Conservation (phyloP, 2,113 vertebrate species). For the Dolichotis patagonum region DNA sequence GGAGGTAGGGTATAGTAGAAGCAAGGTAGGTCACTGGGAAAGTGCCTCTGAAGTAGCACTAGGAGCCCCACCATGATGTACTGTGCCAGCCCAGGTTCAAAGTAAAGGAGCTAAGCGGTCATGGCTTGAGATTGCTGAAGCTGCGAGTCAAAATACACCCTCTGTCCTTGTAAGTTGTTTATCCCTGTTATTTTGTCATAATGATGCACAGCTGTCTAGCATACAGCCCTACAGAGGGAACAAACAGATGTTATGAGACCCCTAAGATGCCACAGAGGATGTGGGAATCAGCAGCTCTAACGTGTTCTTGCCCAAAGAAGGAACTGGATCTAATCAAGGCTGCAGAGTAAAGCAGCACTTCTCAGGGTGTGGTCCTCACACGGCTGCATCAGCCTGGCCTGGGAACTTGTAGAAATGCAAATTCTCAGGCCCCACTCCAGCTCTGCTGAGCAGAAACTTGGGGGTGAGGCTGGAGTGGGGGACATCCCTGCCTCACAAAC, state of each 20-base stretch:
- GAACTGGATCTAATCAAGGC: background rate
- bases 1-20: background rate
- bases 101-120: background rate
- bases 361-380: background rate
- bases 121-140: too few relatives aligned
- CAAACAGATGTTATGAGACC: background rate
- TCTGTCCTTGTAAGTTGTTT: too few relatives aligned
- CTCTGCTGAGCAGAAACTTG: background rate
- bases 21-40: background rate
- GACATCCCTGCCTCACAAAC: background rate
- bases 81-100: background rate
- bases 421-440: background rate
- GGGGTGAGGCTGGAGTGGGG: background rate
- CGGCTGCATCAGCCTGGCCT: background rate
- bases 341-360: rapidly evolving
- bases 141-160: background rate
- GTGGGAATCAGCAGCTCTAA: background rate
- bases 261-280: background rate
- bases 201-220: background rate
- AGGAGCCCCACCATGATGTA: background rate
- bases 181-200: background rate
- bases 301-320: background rate
- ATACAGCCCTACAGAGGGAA: too few relatives aligned
- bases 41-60: background rate
- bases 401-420: background rate